Percentiles rank a stretch among this genome's conserved stretches.
Conservation (phyloP, 2,888 invertebrate species). For the Polyommatus iphigenia region DNA sequence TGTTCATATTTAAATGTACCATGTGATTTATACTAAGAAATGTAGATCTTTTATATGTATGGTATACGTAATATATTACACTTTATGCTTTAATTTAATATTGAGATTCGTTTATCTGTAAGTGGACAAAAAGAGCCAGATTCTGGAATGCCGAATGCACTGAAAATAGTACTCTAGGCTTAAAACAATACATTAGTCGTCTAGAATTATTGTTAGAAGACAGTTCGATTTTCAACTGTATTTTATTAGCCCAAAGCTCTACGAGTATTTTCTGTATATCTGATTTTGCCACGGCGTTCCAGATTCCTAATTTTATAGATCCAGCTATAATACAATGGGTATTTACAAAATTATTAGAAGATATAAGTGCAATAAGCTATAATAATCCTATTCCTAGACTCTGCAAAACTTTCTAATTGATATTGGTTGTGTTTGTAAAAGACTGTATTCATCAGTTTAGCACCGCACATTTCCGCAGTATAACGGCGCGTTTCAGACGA, state of each 20-base stretch:
- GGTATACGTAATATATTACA: slow-evolving; percentile 10
- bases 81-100: background rate
- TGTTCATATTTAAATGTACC: background rate
- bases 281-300: background rate
- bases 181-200: too few relatives aligned
- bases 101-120: background rate
- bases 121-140: background rate
- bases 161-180: background rate
- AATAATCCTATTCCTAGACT: background rate
- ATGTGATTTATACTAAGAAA: background rate
- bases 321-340: too few relatives aligned
- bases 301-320: background rate
- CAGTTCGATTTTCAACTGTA: background rate
- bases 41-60: slow-evolving; percentile 3
- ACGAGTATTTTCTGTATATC: background rate
- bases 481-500: background rate
- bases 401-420: background rate
- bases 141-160: background rate
- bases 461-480: background rate
- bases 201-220: too few relatives aligned
- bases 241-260: background rate
- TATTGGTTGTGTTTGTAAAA: background rate
- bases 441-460: background rate
- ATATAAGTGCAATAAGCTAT: background rate
- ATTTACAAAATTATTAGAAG: background rate